phyloP scores from a whole-genome alignment of 2,113 vertebrate genomes.

The Toxostoma redivivum region DNA sequence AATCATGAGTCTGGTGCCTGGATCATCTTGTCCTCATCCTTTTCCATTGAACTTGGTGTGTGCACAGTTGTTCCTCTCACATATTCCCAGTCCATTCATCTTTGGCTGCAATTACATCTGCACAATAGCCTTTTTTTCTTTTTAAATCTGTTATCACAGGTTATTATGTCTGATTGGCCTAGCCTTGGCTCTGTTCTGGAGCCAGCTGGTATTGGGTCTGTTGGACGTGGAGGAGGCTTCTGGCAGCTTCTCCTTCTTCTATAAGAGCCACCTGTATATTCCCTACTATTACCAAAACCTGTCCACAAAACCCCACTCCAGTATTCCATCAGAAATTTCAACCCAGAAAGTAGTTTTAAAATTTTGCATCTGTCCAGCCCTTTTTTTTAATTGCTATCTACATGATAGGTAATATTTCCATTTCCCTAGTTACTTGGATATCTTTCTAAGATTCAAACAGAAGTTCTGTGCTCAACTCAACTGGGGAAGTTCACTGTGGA shows the following conservation, averaged over 20 bases:
- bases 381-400: not conserved
- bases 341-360: not conserved
- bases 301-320: not conserved
- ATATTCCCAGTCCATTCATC: not conserved
- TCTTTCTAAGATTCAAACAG: not conserved
- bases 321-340: not conserved
- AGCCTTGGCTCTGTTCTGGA: not conserved
- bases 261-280: not conserved
- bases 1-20: fast-evolving
- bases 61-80: not conserved
- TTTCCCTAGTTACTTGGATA: not conserved
- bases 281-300: not conserved
- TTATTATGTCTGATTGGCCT: not conserved
- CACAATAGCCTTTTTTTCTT: not conserved
- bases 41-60: not conserved
- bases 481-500: not conserved
- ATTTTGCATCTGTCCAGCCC: not conserved
- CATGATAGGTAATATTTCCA: not conserved
- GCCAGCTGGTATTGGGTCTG: not conserved
- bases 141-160: not conserved
- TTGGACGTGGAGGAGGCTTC: not conserved
- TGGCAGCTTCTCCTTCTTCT: not conserved
- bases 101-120: not conserved
- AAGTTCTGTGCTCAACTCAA: not conserved
- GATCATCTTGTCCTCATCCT: not conserved